These are phyloP conservation scores for Zaprionus lineosus DNA, from an alignment of 2,888 invertebrate genomes.

Conservation along the genomic window DNA sequence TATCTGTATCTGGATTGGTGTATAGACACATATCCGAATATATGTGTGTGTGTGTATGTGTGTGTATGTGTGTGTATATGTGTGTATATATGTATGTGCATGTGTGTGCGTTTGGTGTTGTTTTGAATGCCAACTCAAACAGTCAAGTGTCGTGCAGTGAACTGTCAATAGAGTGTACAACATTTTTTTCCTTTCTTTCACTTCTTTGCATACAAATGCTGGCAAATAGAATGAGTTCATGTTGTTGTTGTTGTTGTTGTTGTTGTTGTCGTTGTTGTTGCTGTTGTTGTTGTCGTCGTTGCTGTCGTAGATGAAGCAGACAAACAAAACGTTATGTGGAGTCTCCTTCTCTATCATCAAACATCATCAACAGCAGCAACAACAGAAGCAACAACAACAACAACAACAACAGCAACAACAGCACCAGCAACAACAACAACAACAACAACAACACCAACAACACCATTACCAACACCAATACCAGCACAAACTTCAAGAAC, in stretches of 20 bases:
- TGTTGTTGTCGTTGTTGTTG: conserved; percentile 12
- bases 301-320: conserved; percentile 59
- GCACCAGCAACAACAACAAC: too few relatives aligned
- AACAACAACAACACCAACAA: too few relatives aligned
- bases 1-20: conserved; percentile 17
- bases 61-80: conserved; percentile 11
- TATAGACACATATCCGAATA: conserved; percentile 7
- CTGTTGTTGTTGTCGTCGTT: conserved; percentile 24
- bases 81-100: conserved; percentile 15
- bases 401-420: too few relatives aligned
- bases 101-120: conserved; percentile 45
- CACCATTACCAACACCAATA: too few relatives aligned
- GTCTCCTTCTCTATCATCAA: conserved; percentile 1
- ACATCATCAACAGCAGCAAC: conserved; percentile 4
- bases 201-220: conserved; percentile 47
- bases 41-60: conserved; percentile 13
- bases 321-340: conserved; percentile 39
- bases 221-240: conserved; percentile 48
- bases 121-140: conserved; percentile 74
- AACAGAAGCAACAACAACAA: too few relatives aligned
- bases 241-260: conserved; percentile 11
- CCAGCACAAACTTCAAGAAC: too few relatives aligned
- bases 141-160: conserved; percentile 76
- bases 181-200: conserved; percentile 22
- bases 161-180: conserved; percentile 73